A percentile compares a stretch with the other conserved stretches of the same genome.
Evolutionary conservation across 1,140 invertebrate species (phyloP).

Genomic region (Dendrolimus punctatus): DNA sequence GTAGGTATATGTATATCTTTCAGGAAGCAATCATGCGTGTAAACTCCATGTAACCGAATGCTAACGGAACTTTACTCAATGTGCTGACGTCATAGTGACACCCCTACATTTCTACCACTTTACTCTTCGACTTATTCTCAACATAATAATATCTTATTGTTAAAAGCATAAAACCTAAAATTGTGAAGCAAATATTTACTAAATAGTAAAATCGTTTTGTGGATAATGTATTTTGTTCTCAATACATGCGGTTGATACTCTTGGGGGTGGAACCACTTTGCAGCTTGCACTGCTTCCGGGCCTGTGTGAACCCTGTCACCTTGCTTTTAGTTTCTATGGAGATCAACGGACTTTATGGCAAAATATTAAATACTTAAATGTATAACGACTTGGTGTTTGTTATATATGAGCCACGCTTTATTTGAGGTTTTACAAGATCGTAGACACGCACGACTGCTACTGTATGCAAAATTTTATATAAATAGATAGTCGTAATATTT

Average conservation of each 20-base stretch:
- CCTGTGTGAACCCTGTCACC: slow-evolving; percentile 48
- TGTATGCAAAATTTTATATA: slow-evolving; percentile 3
- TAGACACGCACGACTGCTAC: neutral
- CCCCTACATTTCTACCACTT: slow-evolving; percentile 2
- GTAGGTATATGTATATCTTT: slow-evolving; percentile 7
- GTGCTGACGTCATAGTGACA: slow-evolving; percentile 28
- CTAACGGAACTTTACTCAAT: slow-evolving; percentile 38
- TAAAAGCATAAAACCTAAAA: no score
- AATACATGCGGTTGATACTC: slow-evolving; percentile 14
- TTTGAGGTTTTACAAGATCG: no score
- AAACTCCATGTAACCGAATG: slow-evolving; percentile 24
- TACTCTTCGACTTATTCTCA: neutral
- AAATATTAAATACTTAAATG: slow-evolving; percentile 8
- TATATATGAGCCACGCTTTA: no score
- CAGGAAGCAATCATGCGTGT: slow-evolving; percentile 21
- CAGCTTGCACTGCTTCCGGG: slow-evolving; percentile 53
- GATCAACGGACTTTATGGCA: slow-evolving; percentile 26
- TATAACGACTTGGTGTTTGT: neutral
- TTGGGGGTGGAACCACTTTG: slow-evolving; percentile 33
- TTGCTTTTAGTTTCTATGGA: slow-evolving; percentile 37
- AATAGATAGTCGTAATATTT: neutral
- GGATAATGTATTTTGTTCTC: slow-evolving; percentile 15
- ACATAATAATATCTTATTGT: no score
- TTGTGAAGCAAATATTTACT: no score
- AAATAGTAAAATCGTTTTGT: no score